Evolutionary conservation across 2,113 vertebrate species (phyloP).

Genomic region (Blennius ocellaris): DNA sequence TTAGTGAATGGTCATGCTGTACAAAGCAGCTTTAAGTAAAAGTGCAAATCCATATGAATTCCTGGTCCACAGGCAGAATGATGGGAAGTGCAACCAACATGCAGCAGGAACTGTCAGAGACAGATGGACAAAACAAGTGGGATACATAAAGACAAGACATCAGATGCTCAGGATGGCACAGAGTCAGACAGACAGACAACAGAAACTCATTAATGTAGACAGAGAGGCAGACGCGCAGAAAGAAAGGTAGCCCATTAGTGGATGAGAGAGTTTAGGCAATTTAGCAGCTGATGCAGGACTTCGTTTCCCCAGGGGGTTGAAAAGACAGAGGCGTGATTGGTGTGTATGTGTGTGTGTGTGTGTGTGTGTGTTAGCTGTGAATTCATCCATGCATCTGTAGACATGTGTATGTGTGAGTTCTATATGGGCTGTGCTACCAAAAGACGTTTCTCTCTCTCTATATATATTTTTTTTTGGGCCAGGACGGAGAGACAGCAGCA

Average conservation of each 20-base stretch:
- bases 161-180: slow-evolving; percentile 58
- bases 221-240: slow-evolving; percentile 49
- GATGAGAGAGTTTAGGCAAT: slow-evolving; percentile 71
- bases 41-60: slow-evolving; percentile 6
- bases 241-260: slow-evolving; percentile 71
- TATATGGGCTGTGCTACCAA: slow-evolving; percentile 40
- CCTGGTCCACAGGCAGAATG: slow-evolving; percentile 1
- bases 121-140: slow-evolving; percentile 23
- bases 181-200: slow-evolving; percentile 45
- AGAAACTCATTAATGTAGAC: slow-evolving; percentile 60
- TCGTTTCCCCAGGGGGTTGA: slow-evolving; percentile 40
- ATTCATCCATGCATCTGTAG: slow-evolving; percentile 22
- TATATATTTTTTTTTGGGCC: slow-evolving; percentile 25
- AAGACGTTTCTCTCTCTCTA: slow-evolving; percentile 40
- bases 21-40: neutral
- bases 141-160: slow-evolving; percentile 39
- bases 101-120: slow-evolving; percentile 7
- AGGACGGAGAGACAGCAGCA: slow-evolving; percentile 16
- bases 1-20: neutral
- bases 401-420: slow-evolving; percentile 31
- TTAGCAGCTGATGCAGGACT: slow-evolving; percentile 73
- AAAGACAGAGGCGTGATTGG: slow-evolving; percentile 22
- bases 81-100: slow-evolving; percentile 8
- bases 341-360: slow-evolving; percentile 24
- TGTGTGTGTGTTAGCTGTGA: neutral